Conservation (phyloP, 2,888 invertebrate genomes). For the Parochlus steinenii region DNA sequence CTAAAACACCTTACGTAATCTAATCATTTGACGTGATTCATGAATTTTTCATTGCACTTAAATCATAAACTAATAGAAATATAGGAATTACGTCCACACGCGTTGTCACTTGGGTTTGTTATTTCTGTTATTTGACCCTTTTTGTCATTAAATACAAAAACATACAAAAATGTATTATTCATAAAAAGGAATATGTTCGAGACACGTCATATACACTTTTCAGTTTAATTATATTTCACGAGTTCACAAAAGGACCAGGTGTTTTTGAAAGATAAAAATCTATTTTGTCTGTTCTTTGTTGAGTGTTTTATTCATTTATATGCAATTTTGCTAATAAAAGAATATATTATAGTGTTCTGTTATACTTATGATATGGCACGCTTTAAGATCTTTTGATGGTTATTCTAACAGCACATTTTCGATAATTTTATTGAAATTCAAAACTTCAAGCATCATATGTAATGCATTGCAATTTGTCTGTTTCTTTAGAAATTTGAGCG, state of each 20-base stretch:
- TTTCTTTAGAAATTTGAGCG: too few species aligned
- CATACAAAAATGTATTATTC: too few species aligned
- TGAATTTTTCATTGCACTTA: slow-evolving; percentile 12
- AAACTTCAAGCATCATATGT: too few species aligned
- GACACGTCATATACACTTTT: slow-evolving; percentile 3
- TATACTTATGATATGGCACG: slow-evolving; percentile 9
- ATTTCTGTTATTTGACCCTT: slow-evolving; percentile 12
- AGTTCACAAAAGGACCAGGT: slow-evolving; percentile 8
- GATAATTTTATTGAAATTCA: too few species aligned
- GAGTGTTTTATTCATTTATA: not conserved
- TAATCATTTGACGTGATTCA: slow-evolving; percentile 10
- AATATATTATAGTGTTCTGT: slow-evolving; percentile 4
- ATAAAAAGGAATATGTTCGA: slow-evolving; percentile 5
- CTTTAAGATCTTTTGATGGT: not conserved
- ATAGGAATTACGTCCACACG: slow-evolving; percentile 10
- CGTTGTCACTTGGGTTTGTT: slow-evolving; percentile 12
- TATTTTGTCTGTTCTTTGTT: slow-evolving; percentile 4
- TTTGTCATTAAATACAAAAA: slow-evolving; percentile 3
- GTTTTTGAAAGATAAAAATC: slow-evolving; percentile 12
- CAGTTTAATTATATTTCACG: not conserved
- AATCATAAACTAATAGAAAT: slow-evolving; percentile 8
- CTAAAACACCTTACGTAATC: too few species aligned
- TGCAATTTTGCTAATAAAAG: too few species aligned
- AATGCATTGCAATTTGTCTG: too few species aligned
- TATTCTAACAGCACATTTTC: too few species aligned